Base-by-base conservation (phyloP, 2,113 vertebrate species). In the Pyxicephalus adspersus region DNA sequence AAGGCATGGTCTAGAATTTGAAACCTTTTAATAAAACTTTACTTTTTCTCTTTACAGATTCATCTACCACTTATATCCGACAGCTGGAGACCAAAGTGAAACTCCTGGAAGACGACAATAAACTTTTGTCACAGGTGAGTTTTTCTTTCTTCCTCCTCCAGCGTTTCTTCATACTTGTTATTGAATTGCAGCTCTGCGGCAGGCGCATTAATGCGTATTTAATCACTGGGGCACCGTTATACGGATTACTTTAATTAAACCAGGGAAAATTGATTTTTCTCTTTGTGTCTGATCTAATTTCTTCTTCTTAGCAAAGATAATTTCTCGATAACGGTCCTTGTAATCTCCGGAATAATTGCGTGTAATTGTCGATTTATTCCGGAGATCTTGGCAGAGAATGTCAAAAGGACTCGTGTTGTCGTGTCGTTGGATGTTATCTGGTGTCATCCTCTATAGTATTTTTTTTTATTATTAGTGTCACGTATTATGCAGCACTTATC, bases 11-110 rank as follows among this genome's bases (percentile, higher is more conserved):
- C 64, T 29, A n/a, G 28, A 18, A 19, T 45, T 23, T 45, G n/a
- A 15, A 52, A 19, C 19, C 1, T n/a, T 26, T 45, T 45, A 8
- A 68, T 25, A 3, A 25, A 28, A 50, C 64, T 61, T 68, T 38
- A 86, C 20, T 86, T 22, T 5, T 54, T 83, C 80, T 84, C 84
- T 16, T 72, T 90, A 6, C 88, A 99, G 97, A 98, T 91, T 87
- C 96, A 2, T 95, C 96, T 73, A 94, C 95, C 85, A 94, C 93
- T 91, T 97, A 97, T 87, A 94, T 96, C 91, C 90, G 95, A 77
- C 97, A 97, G 88, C 93, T 98, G 89, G 97, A 98, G 92, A 94
- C 93, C 70, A 98, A 97, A 91, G 95, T 96, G 87, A 95, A 95
- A 83, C 93, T 96, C 80, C 91, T 98, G 86, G 96, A 97, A 85